Percentiles rank a stretch among this genome's conserved stretches.
phyloP scores from a whole-genome alignment of 2,113 vertebrate genomes.

The Erythrolamprus reginae region DNA sequence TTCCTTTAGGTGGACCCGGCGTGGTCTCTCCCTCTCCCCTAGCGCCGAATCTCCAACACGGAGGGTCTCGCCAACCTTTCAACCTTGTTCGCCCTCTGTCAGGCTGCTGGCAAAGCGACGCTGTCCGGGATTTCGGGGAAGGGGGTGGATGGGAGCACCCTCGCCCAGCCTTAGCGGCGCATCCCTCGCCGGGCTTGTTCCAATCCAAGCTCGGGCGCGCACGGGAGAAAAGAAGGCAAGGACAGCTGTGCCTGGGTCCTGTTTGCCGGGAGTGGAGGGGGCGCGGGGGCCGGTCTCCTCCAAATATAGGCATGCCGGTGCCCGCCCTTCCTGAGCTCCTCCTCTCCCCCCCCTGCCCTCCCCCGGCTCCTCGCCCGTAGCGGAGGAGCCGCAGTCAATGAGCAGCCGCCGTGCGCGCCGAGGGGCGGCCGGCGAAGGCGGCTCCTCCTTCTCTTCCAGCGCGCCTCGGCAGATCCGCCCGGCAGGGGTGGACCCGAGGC shows the following conservation, averaged over 20 bases:
- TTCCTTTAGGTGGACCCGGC: not conserved
- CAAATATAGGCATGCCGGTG: not conserved
- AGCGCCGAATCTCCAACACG: not conserved
- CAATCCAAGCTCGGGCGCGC: not conserved
- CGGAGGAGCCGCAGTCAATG: constrained; percentile 53
- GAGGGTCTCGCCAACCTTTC: not conserved
- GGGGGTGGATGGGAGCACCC: not conserved
- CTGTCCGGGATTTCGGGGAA: not conserved
- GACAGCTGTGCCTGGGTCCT: not conserved
- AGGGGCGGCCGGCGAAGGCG: not conserved
- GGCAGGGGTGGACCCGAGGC: not conserved
- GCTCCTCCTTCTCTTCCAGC: not conserved
- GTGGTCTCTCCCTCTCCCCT: not conserved
- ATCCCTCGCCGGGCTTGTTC: not conserved
- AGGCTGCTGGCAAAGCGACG: not conserved
- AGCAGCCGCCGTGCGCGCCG: constrained; percentile 3
- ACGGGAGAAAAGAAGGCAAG: not conserved
- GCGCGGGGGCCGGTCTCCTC: constrained; percentile 18
- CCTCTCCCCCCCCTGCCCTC: constrained; percentile 4
- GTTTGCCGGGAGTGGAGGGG: not conserved
- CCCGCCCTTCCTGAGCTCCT: constrained; percentile 38
- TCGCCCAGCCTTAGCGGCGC: not conserved
- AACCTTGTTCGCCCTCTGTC: not conserved
- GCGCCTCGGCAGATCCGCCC: not conserved
- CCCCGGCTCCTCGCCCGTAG: not conserved